Evolutionary conservation across 2,888 invertebrate genomes (phyloP), one percentile per base, ranked within the genome.

Genomic region (Nudaria mundana): DNA sequence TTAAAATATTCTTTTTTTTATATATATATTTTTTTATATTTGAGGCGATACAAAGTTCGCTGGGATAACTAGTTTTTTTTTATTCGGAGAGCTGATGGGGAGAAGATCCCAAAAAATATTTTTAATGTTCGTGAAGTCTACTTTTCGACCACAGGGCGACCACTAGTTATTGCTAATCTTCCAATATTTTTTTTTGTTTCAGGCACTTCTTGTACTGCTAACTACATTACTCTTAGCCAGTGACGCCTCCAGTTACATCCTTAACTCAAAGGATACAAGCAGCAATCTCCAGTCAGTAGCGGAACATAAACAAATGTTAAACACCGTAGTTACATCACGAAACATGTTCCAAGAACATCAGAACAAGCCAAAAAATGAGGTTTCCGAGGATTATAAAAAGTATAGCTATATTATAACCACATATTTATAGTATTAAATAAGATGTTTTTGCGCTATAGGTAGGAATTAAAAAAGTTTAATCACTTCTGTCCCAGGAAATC

Each of bases 321-420:
- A n/a, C n/a, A n/a, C n/a, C n/a, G n/a, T n/a, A n/a, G n/a, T n/a
- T n/a, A n/a, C n/a, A n/a, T n/a, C n/a, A n/a, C n/a, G n/a, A n/a
- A n/a, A n/a, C n/a, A n/a, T n/a, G n/a, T n/a, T n/a, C n/a, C n/a
- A n/a, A n/a, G n/a, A n/a, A n/a, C n/a, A n/a, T n/a, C n/a, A n/a
- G n/a, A n/a, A n/a, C n/a, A n/a, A n/a, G n/a, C 6, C 43, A 1
- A 25, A 29, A 24, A 44, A 25, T 6, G 41, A 56, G 23, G 37
- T 71, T n/a, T 85, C 87, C 0, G 79, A 80, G 3, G 85, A 86
- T 44, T 87, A 87, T 46, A 76, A 51, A 11, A 86, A 82, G 66
- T 87, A 86, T 16, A 87, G 78, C 43, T 87, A 71, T 45, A 63
- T 87, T 15, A 87, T 87, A 37, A 87, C 87, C 0, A 85, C 86